These are phyloP conservation scores for Catocala nupta DNA, from an alignment of 2,888 invertebrate species.

Conservation along the genomic window DNA sequence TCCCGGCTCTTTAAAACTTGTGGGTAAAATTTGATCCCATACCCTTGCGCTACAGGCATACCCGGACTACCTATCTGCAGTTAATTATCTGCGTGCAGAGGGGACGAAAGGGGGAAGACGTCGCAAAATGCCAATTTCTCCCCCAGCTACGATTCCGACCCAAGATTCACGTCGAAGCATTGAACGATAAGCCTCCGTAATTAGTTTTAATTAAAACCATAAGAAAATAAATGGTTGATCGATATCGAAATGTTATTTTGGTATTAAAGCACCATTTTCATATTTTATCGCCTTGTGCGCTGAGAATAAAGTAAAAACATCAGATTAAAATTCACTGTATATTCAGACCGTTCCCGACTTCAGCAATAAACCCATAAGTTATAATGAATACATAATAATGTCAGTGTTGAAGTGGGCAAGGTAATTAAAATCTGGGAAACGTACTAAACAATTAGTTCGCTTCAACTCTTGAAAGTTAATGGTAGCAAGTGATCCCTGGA, in stretches of 20 bases:
- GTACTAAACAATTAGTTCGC: conserved; percentile 3
- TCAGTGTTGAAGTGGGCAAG: conserved; percentile 12
- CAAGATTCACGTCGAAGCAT: conserved; percentile 71
- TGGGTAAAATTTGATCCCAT: conserved; percentile 80
- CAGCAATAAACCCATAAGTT: conserved; percentile 38
- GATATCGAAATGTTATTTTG: conserved; percentile 55
- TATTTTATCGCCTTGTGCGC: conserved; percentile 37
- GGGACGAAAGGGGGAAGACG: conserved; percentile 73
- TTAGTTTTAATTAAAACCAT: conserved; percentile 84
- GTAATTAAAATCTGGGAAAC: conserved; percentile 18
- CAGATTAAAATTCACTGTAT: conserved; percentile 38
- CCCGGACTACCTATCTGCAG: conserved; percentile 82
- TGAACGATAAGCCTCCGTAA: conserved; percentile 74
- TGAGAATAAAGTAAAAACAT: conserved; percentile 25
- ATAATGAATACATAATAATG: conserved; percentile 22
- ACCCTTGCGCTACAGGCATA: conserved; percentile 66
- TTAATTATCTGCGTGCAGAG: conserved; percentile 82
- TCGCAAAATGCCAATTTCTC: conserved; percentile 76
- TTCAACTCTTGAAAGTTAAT: conserved; percentile 51
- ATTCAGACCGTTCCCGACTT: conserved; percentile 35
- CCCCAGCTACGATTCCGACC: conserved; percentile 64
- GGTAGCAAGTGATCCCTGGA: conserved; percentile 22
- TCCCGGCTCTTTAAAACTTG: conserved; percentile 79
- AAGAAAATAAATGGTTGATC: conserved; percentile 64
- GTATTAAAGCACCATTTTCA: conserved; percentile 46